phyloP scores from a whole-genome alignment of 2,113 vertebrate species.

The Hystrix cristata region DNA sequence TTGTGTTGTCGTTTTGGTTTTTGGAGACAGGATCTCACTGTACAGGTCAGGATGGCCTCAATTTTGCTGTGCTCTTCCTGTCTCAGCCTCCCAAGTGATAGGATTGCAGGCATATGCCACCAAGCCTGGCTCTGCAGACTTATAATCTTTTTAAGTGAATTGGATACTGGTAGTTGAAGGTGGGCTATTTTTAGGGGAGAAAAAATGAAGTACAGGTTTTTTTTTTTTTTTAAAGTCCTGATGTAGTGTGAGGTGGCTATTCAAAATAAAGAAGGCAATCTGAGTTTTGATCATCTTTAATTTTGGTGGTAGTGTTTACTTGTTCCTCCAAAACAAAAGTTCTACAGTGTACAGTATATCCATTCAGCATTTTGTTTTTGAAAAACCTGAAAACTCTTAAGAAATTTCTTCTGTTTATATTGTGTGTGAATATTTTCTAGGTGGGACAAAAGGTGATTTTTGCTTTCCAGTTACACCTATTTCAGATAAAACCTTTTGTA shows the following conservation, averaged over 20 bases:
- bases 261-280: neutral
- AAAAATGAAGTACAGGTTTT: neutral
- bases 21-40: neutral
- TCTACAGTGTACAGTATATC: neutral
- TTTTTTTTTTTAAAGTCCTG: constrained; percentile 14
- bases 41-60: neutral
- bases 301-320: constrained; percentile 32
- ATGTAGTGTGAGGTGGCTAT: neutral
- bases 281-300: neutral
- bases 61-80: neutral
- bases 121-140: neutral
- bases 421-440: constrained; percentile 56
- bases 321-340: neutral
- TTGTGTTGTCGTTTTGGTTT: neutral
- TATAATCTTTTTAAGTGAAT: constrained; percentile 50
- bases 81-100: neutral
- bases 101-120: neutral
- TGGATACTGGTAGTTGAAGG: constrained; percentile 65
- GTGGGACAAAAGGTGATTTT: neutral
- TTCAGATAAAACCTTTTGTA: neutral
- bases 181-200: constrained; percentile 52
- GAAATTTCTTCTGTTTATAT: neutral
- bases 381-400: constrained; percentile 22
- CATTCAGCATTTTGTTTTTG: neutral
- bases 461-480: neutral